Evolutionary conservation across 2,888 invertebrate species (phyloP).

Genomic region (Neelides folsomi): DNA sequence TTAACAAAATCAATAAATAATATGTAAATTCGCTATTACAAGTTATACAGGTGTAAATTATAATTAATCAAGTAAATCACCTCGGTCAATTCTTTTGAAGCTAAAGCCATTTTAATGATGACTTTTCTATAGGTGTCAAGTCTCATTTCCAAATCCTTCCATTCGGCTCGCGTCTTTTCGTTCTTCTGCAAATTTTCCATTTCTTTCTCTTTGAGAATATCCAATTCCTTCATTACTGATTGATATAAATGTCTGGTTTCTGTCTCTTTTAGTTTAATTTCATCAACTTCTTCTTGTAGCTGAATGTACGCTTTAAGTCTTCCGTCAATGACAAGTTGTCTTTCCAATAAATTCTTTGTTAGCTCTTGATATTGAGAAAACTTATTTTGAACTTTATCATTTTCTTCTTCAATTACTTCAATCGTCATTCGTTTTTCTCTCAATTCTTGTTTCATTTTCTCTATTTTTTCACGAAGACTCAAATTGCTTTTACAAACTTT

Average conservation of each 20-base stretch:
- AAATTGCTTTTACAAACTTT: slow-evolving; percentile 20
- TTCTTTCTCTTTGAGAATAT: no score
- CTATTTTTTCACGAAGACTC: slow-evolving; percentile 15
- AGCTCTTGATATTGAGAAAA: slow-evolving; percentile 21
- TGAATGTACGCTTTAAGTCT: slow-evolving; percentile 13
- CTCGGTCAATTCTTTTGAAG: slow-evolving; percentile 24
- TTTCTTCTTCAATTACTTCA: slow-evolving; percentile 26
- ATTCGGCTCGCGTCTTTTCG: background rate
- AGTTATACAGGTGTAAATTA: no score
- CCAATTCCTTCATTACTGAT: background rate
- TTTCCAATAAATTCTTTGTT: slow-evolving; percentile 15
- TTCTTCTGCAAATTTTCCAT: background rate
- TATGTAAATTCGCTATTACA: no score
- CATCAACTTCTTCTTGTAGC: slow-evolving; percentile 12
- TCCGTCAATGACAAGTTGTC: slow-evolving; percentile 20
- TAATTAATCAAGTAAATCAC: slow-evolving; percentile 7
- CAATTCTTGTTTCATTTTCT: slow-evolving; percentile 9
- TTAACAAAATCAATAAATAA: no score
- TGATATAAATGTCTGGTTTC: slow-evolving; percentile 13
- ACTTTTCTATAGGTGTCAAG: slow-evolving; percentile 13
- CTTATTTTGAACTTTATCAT: slow-evolving; percentile 19
- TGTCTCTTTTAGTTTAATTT: slow-evolving; percentile 14
- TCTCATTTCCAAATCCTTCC: slow-evolving; percentile 4
- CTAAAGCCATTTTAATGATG: slow-evolving; percentile 23
- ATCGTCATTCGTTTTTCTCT: slow-evolving; percentile 22